phyloP scores from a whole-genome alignment of 2,888 invertebrate species.

The Stratiomys singularior region DNA sequence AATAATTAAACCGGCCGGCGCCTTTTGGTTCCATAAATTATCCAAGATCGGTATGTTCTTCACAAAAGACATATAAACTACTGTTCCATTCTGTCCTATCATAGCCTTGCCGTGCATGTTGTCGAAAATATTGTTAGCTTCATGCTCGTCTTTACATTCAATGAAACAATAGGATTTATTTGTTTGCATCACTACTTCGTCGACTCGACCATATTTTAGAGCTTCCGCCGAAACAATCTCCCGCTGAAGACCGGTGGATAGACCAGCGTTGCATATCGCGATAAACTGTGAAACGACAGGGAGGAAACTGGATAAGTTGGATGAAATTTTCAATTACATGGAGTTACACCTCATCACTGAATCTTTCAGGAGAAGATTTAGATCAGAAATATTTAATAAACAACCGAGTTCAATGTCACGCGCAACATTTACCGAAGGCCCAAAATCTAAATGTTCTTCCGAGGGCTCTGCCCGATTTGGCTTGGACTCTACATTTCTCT shows the following conservation, averaged over 20 bases:
- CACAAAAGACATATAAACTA: conserved; percentile 71
- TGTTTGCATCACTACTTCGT: conserved; percentile 76
- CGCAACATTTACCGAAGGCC: no score
- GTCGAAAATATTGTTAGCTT: conserved; percentile 70
- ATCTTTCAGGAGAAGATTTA: neutral
- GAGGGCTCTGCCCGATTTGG: no score
- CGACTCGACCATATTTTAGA: conserved; percentile 67
- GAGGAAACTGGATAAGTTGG: neutral
- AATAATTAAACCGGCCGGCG: conserved; percentile 77
- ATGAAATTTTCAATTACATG: neutral
- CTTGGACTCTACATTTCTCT: no score
- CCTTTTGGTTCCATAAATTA: conserved; percentile 60
- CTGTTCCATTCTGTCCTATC: conserved; percentile 70
- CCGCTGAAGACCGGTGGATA: conserved; percentile 81
- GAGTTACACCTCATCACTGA: neutral
- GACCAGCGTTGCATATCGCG: conserved; percentile 86
- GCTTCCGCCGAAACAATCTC: conserved; percentile 71
- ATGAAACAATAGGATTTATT: conserved; percentile 86
- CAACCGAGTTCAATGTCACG: no score
- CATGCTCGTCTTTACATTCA: conserved; percentile 67
- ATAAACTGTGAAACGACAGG: conserved; percentile 53
- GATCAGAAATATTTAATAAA: neutral
- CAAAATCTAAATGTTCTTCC: no score
- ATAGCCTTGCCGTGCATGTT: conserved; percentile 71
- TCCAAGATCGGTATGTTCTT: conserved; percentile 55